Conservation (phyloP, 2,888 invertebrate genomes). For the Enoplolaimus lenunculus region DNA sequence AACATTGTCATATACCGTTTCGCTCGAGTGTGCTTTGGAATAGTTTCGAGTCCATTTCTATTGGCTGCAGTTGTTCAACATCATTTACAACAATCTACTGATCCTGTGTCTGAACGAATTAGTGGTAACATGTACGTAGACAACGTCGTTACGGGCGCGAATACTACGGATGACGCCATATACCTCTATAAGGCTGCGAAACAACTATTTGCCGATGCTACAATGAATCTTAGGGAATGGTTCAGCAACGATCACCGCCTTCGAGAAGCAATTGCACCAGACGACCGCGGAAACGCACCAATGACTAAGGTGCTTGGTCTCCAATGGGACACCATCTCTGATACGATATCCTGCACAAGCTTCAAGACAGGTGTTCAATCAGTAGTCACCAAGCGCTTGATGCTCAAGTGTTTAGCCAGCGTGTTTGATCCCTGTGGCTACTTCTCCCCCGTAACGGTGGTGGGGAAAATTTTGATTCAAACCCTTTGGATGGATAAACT, state of each 20-base stretch:
- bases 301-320: neutral
- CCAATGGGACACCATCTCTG: neutral
- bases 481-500: neutral
- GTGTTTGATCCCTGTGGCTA: neutral
- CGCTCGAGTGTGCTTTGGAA: slow-evolving; percentile 27
- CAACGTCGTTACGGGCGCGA: neutral
- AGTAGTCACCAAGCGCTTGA: neutral
- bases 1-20: slow-evolving; percentile 27
- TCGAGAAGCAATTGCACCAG: neutral
- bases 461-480: neutral
- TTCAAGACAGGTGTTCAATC: neutral
- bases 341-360: neutral
- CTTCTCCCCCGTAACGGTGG: neutral
- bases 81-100: slow-evolving; percentile 7
- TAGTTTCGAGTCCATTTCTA: slow-evolving; percentile 24
- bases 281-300: neutral
- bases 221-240: neutral
- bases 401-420: neutral
- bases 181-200: neutral
- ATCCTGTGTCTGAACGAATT: neutral
- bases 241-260: neutral
- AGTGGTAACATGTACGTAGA: neutral
- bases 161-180: neutral
- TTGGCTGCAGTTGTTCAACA: slow-evolving; percentile 23
- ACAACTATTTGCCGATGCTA: neutral